Percentiles rank a stretch among this genome's conserved stretches.
Evolutionary conservation across 2,797 vertebrate species (phyloP).

Genomic region (Acanthis flammea): DNA sequence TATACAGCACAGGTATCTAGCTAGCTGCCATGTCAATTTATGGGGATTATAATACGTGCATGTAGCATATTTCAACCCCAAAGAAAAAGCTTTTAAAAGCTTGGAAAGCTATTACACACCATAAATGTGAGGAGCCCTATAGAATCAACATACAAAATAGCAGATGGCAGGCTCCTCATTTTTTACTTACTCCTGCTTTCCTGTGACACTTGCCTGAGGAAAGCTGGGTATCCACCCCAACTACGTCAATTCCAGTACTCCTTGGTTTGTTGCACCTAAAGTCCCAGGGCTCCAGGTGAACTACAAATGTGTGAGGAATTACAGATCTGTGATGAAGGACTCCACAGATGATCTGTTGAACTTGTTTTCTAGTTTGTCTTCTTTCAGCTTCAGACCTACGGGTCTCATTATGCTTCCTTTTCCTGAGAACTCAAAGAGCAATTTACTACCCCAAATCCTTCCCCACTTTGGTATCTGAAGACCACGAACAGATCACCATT

Average conservation of each 20-base stretch:
- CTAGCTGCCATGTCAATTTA: not conserved
- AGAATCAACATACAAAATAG: not conserved
- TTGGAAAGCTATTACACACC: not conserved
- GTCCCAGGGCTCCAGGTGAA: not conserved
- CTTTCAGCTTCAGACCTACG: not conserved
- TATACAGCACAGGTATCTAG: not conserved
- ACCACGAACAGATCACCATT: not conserved
- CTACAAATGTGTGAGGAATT: not conserved
- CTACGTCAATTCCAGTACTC: not conserved
- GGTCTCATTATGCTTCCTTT: not conserved
- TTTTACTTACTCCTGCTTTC: not conserved
- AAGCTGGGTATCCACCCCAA: not conserved
- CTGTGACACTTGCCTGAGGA: not conserved
- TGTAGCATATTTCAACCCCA: not conserved
- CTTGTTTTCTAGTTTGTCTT: not conserved
- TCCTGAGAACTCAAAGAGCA: not conserved
- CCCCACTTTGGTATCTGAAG: not conserved
- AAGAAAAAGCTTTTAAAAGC: not conserved
- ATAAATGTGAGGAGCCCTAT: not conserved
- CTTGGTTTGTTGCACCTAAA: not conserved
- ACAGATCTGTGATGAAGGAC: not conserved
- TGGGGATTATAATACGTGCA: not conserved
- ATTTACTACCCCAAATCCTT: not conserved
- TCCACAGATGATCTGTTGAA: not conserved
- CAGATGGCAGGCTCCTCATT: not conserved